A percentile compares a stretch with the other conserved stretches of the same genome.
Evolutionary conservation across 2,113 vertebrate species (phyloP).

Genomic region (Hyla sarda): DNA sequence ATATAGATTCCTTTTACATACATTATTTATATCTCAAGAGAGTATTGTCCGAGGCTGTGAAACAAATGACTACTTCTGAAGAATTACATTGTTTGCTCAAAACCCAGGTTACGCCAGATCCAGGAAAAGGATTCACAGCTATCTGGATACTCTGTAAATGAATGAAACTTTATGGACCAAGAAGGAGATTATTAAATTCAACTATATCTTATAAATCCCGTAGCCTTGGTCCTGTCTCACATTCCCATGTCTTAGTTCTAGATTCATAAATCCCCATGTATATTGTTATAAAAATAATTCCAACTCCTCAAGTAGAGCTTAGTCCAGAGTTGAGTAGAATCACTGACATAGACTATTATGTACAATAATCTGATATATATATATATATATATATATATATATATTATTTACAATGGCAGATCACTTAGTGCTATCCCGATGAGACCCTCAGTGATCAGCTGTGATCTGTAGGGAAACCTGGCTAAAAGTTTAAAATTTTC

Average conservation of each 20-base stretch:
- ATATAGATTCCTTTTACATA: slow-evolving; percentile 22
- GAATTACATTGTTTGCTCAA: neutral
- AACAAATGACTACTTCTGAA: slow-evolving; percentile 11
- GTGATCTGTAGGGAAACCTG: no score
- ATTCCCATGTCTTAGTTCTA: neutral
- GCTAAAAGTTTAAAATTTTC: no score
- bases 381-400: no score
- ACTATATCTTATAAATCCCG: neutral
- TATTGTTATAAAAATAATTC: neutral
- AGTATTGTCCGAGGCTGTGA: neutral
- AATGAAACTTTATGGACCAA: neutral
- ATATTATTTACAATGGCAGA: no score
- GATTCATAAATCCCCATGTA: neutral
- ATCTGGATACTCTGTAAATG: neutral
- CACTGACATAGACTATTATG: neutral
- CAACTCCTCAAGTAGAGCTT: neutral
- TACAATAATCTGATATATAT: neutral
- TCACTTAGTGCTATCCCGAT: no score
- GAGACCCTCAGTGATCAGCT: no score
- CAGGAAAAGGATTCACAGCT: neutral
- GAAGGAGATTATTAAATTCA: neutral
- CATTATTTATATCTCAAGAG: slow-evolving; percentile 37
- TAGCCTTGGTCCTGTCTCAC: neutral
- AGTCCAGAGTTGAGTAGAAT: neutral
- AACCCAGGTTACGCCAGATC: neutral